phyloP scores from a whole-genome alignment of 2,113 vertebrate genomes.

The Leucoraja erinaceus region DNA sequence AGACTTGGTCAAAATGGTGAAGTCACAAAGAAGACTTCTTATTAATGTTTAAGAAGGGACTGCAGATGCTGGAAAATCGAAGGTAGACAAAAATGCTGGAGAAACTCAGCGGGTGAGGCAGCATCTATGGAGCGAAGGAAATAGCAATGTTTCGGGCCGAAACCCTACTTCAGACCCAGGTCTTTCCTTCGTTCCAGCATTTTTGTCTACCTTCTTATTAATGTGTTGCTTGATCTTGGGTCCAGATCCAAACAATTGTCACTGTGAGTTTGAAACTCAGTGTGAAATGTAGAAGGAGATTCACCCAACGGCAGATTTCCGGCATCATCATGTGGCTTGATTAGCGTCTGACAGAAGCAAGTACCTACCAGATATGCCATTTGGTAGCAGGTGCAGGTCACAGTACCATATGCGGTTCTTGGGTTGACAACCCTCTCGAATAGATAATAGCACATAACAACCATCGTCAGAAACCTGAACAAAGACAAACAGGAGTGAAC shows the following conservation, averaged over 20 bases:
- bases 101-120: too few relatives aligned
- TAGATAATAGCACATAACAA: constrained; percentile 54
- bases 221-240: background rate
- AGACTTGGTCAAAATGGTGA: background rate
- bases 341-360: too few relatives aligned
- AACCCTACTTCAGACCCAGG: too few relatives aligned
- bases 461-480: constrained; percentile 60
- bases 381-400: constrained; percentile 55
- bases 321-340: background rate
- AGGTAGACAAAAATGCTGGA: too few relatives aligned
- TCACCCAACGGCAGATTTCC: background rate
- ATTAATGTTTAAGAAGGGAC: background rate
- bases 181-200: too few relatives aligned
- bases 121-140: too few relatives aligned
- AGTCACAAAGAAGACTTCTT: background rate
- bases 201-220: background rate
- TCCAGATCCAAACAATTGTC: background rate
- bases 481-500: constrained; percentile 12
- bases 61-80: too few relatives aligned
- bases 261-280: too few relatives aligned
- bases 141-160: too few relatives aligned
- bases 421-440: constrained; percentile 62
- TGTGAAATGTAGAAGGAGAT: background rate
- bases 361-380: constrained; percentile 57
- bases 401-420: constrained; percentile 68